Evolutionary conservation across 2,113 vertebrate genomes (phyloP).

Genomic region (Oreotrochilus melanogaster): DNA sequence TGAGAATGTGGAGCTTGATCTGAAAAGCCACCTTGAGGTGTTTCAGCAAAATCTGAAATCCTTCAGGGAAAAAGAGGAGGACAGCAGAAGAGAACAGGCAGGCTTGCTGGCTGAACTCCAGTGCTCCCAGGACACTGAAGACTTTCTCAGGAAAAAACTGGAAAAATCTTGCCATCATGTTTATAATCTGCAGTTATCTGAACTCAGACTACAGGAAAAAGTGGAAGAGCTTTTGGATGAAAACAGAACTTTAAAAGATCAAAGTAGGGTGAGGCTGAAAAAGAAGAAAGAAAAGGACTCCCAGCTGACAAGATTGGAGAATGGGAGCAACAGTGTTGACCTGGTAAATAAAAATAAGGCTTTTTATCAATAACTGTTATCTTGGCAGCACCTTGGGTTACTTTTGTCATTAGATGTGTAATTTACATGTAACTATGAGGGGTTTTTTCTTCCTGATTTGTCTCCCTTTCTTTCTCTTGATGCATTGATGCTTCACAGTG

Average conservation of each 20-base stretch:
- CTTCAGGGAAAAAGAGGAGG: conserved; percentile 74
- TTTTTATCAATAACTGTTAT: neutral
- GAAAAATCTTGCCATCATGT: conserved; percentile 76
- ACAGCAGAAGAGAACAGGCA: conserved; percentile 54
- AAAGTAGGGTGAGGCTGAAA: neutral
- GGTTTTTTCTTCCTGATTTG: neutral
- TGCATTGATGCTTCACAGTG: neutral
- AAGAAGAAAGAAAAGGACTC: neutral
- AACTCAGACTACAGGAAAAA: conserved; percentile 74
- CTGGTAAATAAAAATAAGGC: conserved; percentile 52
- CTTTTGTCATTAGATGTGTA: neutral
- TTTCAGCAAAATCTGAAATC: conserved; percentile 74
- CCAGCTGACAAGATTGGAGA: rapidly evolving
- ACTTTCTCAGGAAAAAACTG: conserved; percentile 73
- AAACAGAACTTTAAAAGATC: conserved; percentile 71
- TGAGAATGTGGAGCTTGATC: conserved; percentile 20
- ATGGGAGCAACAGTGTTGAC: neutral
- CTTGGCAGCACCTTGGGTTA: neutral
- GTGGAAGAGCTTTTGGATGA: conserved; percentile 77
- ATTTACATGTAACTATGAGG: neutral
- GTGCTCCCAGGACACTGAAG: conserved; percentile 70
- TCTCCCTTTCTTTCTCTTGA: neutral
- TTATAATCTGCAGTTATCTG: conserved; percentile 73
- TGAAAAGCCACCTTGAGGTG: conserved; percentile 56
- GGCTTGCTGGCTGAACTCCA: conserved; percentile 70